phyloP scores from a whole-genome alignment of 2,888 invertebrate species.

The Tiliacea aurago region DNA sequence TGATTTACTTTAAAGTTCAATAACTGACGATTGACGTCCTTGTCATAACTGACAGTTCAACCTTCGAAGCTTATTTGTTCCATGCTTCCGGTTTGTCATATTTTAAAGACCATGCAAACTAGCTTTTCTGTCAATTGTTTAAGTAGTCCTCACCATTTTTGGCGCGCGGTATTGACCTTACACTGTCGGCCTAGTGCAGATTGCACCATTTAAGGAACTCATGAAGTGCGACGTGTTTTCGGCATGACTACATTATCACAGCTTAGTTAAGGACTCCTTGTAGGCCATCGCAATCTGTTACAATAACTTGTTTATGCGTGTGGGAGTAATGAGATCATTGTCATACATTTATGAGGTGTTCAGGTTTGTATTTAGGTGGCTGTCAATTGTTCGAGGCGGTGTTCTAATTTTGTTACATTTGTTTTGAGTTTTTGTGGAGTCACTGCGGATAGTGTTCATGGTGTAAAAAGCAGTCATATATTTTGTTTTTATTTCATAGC shows the following conservation, averaged over 20 bases:
- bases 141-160: slow-evolving; percentile 60
- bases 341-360: slow-evolving; percentile 49
- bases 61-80: slow-evolving; percentile 4
- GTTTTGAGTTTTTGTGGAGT: slow-evolving; percentile 22
- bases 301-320: slow-evolving; percentile 63
- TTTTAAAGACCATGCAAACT: slow-evolving; percentile 30
- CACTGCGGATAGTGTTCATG: neutral
- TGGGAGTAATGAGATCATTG: slow-evolving; percentile 81
- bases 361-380: slow-evolving; percentile 42
- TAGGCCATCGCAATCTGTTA: slow-evolving; percentile 59
- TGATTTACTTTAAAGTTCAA: neutral
- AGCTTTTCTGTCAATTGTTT: slow-evolving; percentile 38
- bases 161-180: slow-evolving; percentile 66
- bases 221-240: slow-evolving; percentile 56
- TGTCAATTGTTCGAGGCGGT: slow-evolving; percentile 53
- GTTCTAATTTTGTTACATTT: slow-evolving; percentile 15
- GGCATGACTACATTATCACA: slow-evolving; percentile 59
- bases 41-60: neutral
- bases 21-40: neutral
- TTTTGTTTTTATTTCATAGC: neutral
- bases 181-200: slow-evolving; percentile 60
- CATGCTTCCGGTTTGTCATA: slow-evolving; percentile 21
- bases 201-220: slow-evolving; percentile 60
- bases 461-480: neutral
- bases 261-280: slow-evolving; percentile 51